Conservation (phyloP, 2,113 vertebrate species). For the Megaceryle maxima region DNA sequence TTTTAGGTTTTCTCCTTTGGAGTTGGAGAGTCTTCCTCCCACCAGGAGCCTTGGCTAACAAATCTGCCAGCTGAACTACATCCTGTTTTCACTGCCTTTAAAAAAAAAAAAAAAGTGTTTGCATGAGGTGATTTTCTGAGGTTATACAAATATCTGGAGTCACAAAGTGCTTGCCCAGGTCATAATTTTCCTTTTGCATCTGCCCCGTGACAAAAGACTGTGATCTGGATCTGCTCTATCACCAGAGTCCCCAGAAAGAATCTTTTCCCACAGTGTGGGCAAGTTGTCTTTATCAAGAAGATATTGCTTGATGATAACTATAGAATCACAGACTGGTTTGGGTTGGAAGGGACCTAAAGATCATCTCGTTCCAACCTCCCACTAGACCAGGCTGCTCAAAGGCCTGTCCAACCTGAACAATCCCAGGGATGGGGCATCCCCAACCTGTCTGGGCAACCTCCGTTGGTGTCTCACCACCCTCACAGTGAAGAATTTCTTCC, state of each 20-base stretch:
- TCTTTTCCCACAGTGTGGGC: neutral
- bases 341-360: neutral
- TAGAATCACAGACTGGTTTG: neutral
- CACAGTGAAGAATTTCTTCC: neutral
- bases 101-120: neutral
- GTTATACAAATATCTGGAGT: neutral
- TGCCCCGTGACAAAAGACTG: neutral
- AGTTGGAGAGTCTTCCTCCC: neutral
- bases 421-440: neutral
- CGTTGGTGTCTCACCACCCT: neutral
- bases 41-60: neutral
- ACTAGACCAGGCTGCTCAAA: neutral
- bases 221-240: neutral
- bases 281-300: neutral
- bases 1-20: neutral
- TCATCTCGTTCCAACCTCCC: neutral
- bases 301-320: neutral
- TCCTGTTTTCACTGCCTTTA: neutral
- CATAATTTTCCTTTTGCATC: neutral
- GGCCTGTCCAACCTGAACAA: neutral
- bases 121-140: neutral
- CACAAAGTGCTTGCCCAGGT: accelerated
- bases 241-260: neutral
- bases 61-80: neutral
- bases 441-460: neutral